Evolutionary conservation across 2,888 invertebrate species (phyloP).

Genomic region (Danaus chrysippus): DNA sequence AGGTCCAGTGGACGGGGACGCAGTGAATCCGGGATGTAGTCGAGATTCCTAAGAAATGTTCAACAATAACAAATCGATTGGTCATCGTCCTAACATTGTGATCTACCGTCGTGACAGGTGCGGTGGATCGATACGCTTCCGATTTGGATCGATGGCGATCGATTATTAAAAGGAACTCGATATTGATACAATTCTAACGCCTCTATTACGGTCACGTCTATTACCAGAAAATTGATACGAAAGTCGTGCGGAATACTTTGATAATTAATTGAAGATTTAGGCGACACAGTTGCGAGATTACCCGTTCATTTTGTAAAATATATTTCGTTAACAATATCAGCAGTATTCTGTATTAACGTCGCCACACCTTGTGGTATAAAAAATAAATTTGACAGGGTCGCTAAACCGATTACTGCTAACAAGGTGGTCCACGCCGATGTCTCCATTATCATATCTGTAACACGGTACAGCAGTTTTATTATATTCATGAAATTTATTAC

Average conservation of each 20-base stretch:
- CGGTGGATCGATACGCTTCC: conserved; percentile 50
- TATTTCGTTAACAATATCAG: conserved; percentile 2
- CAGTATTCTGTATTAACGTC: not conserved
- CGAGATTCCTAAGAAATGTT: conserved; percentile 65
- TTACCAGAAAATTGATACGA: conserved; percentile 59
- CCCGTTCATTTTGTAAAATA: not conserved
- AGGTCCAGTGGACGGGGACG: conserved; percentile 40
- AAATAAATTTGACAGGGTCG: conserved; percentile 63
- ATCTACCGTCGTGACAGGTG: conserved; percentile 72
- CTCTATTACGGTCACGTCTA: conserved; percentile 61
- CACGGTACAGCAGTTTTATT: not conserved
- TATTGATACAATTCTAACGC: conserved; percentile 45
- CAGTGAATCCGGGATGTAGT: conserved; percentile 53
- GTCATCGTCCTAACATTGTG: conserved; percentile 65
- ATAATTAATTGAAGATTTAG: conserved; percentile 16
- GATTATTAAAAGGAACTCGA: conserved; percentile 64
- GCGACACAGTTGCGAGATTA: not conserved
- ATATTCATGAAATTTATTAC: not conserved
- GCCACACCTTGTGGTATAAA: conserved; percentile 21
- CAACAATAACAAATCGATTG: conserved; percentile 67
- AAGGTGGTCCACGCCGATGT: conserved; percentile 55
- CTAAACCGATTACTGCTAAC: conserved; percentile 73
- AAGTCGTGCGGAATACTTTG: conserved; percentile 57
- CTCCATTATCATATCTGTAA: conserved; percentile 4
- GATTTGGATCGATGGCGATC: conserved; percentile 58